Evolutionary conservation across 2,797 vertebrate species (phyloP), one percentile per base, ranked within the genome.

Genomic region (Alauda arvensis): DNA sequence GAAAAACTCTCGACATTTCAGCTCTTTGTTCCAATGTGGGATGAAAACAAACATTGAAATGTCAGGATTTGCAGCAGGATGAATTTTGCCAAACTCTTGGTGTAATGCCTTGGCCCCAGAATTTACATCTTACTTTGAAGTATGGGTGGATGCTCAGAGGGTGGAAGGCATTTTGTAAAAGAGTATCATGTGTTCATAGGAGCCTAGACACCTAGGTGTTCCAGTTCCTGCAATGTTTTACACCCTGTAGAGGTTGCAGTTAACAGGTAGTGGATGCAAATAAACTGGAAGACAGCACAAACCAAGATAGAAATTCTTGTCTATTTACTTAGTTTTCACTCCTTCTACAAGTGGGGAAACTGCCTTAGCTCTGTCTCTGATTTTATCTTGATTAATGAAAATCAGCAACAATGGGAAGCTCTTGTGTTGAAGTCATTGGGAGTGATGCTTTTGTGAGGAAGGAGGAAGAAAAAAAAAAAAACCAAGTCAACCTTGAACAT

Each of bases 11-110:
- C 93, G 92, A 93, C 92, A 84, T 94, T 93, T 93, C 75, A 93
- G 21, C 17, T 86, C 76, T 94, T 95, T 93, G 89, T 91, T 90
- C 65, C 85, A 88, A 52, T 45, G 57, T 62, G 62, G 65, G 61
- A 91, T 75, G 49, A 93, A 93, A 93, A 89, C 68, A 92, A 92
- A 89, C 61, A 93, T 25, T 83, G 72, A 94, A 95, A 95, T 93
- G 87, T 95, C 92, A 95, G 63, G 77, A 85, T 91, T 85, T 88
- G 70, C 70, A 92, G 43, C 78, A 75, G 81, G 51, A 94, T 62
- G 37, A 77, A 42, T 94, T 95, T 89, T 92, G 42, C 81, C 81
- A 75, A 79, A 21, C 55, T 86, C 87, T 85, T 89, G 17, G 13
- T 74, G 72, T 80, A 85, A 92, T 90, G 21, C 26, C 40, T 90